These are phyloP conservation scores for Sporophila hypoxantha DNA, from an alignment of 2,113 vertebrate genomes.

Conservation along the genomic window DNA sequence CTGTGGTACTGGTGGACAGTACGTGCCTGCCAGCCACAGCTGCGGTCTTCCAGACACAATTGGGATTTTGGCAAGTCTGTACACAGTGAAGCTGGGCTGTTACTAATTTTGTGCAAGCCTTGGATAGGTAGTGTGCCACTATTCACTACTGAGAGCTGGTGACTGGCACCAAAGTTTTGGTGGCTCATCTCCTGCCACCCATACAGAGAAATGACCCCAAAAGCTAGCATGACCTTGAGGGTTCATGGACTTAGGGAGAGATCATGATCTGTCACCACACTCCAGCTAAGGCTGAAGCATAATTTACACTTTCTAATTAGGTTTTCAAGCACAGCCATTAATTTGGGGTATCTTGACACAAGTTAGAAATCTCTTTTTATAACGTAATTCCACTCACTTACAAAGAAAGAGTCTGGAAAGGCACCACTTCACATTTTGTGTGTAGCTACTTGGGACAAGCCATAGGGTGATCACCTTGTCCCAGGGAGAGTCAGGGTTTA, in stretches of 20 bases:
- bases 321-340: not conserved
- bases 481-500: not conserved
- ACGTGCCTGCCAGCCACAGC: conserved; percentile 55
- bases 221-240: not conserved
- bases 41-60: not conserved
- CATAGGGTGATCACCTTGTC: not conserved
- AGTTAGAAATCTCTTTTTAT: not conserved
- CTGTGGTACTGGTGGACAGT: not conserved
- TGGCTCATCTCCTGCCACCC: not conserved
- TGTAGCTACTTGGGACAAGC: not conserved
- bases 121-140: not conserved
- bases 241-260: not conserved
- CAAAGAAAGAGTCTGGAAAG: not conserved
- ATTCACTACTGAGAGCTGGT: not conserved
- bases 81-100: not conserved
- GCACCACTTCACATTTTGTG: not conserved
- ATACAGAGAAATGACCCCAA: fast-evolving
- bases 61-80: not conserved
- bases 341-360: not conserved
- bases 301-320: not conserved
- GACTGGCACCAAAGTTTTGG: not conserved
- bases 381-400: not conserved
- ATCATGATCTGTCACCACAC: not conserved
- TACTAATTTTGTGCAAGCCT: not conserved
- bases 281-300: not conserved